A percentile compares a stretch with the other conserved stretches of the same genome.
phyloP scores from a whole-genome alignment of 2,113 vertebrate species.

The Corynorhinus townsendii region DNA sequence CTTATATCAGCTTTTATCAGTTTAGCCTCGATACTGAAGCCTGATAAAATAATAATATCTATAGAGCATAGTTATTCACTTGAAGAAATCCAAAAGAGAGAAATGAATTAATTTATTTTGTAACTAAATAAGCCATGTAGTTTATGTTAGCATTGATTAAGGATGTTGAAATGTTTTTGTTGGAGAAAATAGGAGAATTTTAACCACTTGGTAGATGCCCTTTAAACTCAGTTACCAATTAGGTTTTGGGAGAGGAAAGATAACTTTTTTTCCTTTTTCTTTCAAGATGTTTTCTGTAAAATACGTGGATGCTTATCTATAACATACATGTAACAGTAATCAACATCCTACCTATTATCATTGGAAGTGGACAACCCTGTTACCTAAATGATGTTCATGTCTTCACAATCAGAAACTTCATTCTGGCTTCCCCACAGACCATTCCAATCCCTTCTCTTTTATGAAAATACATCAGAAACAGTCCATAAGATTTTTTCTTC shows the following conservation, averaged over 20 bases:
- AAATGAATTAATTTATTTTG: not conserved
- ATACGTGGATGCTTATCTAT: not conserved
- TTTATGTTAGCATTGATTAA: not conserved
- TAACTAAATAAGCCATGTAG: not conserved
- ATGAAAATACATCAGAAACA: not conserved
- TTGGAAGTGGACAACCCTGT: not conserved
- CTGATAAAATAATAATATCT: not conserved
- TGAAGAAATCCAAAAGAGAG: not conserved
- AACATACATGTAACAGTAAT: not conserved
- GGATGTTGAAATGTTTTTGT: not conserved
- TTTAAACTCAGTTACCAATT: not conserved
- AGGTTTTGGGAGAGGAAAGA: not conserved
- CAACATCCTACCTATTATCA: not conserved
- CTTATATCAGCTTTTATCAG: not conserved
- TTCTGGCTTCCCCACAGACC: not conserved
- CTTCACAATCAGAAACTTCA: not conserved
- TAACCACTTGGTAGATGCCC: not conserved
- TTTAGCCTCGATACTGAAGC: not conserved
- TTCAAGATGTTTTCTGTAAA: not conserved
- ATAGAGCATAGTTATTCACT: not conserved
- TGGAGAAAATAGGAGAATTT: not conserved
- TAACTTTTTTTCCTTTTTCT: not conserved
- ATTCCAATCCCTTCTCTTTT: not conserved
- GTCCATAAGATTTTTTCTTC: not conserved
- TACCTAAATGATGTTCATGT: not conserved